A percentile compares a stretch with the other conserved stretches of the same genome.
These are phyloP conservation scores for Panonychus citri DNA, from an alignment of 1,140 invertebrate genomes.

Conservation along the genomic window DNA sequence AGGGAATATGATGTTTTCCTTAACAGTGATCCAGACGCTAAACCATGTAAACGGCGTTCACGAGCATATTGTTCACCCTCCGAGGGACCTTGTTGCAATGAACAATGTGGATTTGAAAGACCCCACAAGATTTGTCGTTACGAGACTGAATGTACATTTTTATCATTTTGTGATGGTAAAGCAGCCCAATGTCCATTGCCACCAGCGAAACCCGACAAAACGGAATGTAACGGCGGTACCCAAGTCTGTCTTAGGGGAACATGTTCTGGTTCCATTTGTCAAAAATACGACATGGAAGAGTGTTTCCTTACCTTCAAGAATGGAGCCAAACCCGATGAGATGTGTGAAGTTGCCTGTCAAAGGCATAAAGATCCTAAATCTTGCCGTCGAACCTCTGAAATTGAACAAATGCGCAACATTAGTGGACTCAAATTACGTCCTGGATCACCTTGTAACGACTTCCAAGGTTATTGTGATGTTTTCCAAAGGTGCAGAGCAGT, in stretches of 20 bases:
- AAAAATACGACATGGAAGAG: constrained; percentile 76
- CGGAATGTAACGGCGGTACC: constrained; percentile 56
- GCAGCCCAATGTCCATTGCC: constrained; percentile 46
- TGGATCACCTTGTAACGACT: constrained; percentile 91
- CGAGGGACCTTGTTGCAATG: constrained; percentile 81
- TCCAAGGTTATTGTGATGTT: constrained; percentile 96
- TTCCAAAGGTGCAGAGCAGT: constrained; percentile 92
- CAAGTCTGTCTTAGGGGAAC: constrained; percentile 76
- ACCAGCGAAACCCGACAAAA: constrained; percentile 46
- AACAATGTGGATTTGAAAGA: constrained; percentile 45
- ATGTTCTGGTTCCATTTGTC: constrained; percentile 82
- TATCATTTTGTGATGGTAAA: constrained; percentile 46
- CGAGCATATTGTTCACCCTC: constrained; percentile 60
- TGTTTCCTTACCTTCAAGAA: constrained; percentile 77
- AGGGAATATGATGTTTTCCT: constrained; percentile 37
- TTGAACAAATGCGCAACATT: constrained; percentile 49
- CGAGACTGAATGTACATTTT: constrained; percentile 65
- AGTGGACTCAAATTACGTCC: constrained; percentile 61
- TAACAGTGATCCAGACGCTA: constrained; percentile 40
- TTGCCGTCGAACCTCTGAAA: constrained; percentile 59
- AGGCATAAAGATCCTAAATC: constrained; percentile 43
- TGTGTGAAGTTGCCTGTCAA: constrained; percentile 90
- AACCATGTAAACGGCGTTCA: constrained; percentile 45
- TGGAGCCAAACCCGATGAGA: constrained; percentile 43
- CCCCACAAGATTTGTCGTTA: constrained; percentile 37